A percentile compares a stretch with the other conserved stretches of the same genome.
Evolutionary conservation across 1,140 invertebrate genomes (phyloP).

Genomic region (Procambarus virginalis): DNA sequence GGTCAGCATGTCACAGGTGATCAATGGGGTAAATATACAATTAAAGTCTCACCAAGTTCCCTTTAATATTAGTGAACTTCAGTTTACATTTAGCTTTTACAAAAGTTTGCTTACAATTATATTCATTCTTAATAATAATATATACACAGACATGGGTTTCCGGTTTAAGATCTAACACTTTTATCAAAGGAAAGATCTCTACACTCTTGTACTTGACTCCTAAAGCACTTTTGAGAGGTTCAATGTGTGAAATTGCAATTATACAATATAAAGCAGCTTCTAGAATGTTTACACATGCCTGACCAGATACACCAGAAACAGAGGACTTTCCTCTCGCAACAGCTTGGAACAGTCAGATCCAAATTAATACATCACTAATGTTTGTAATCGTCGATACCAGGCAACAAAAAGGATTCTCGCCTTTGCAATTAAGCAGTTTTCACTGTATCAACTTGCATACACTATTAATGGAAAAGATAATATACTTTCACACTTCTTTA

Average conservation of each 20-base stretch:
- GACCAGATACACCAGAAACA: conserved; percentile 28
- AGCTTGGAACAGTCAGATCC: conserved; percentile 48
- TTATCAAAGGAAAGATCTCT: conserved; percentile 56
- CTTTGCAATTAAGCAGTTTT: conserved; percentile 19
- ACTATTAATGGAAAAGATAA: conserved; percentile 32
- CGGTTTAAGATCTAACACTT: conserved; percentile 57
- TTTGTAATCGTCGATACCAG: conserved; percentile 22
- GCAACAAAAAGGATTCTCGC: conserved; percentile 11
- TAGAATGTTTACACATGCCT: conserved; percentile 49
- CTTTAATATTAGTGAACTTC: conserved; percentile 68
- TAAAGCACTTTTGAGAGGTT: conserved; percentile 68
- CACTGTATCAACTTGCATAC: conserved; percentile 2
- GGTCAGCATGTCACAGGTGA: no score
- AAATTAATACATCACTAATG: conserved; percentile 38
- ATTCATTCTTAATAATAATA: conserved; percentile 64
- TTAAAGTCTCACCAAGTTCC: conserved; percentile 59
- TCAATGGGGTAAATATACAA: background rate
- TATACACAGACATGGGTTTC: conserved; percentile 66
- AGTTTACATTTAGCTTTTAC: conserved; percentile 67
- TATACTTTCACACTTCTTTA: conserved; percentile 36
- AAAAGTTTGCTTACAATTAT: conserved; percentile 63
- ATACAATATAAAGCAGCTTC: conserved; percentile 60
- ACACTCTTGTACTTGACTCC: conserved; percentile 66
- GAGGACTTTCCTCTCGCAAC: conserved; percentile 7
- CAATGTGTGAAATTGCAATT: conserved; percentile 55